Base-by-base conservation (phyloP, 2,888 invertebrate genomes). In the Neoascia interrupta region DNA sequence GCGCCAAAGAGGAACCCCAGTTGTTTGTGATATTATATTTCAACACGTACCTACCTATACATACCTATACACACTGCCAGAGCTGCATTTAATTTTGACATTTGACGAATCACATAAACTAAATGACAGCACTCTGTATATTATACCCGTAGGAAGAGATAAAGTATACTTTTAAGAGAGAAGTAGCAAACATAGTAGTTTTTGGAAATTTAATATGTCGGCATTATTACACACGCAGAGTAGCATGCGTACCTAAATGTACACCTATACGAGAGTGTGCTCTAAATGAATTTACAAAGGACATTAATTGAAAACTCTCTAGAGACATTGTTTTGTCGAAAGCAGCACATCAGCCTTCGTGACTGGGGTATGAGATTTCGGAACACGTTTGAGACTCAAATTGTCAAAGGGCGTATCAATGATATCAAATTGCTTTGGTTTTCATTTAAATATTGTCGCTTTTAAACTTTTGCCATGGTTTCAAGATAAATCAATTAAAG, bases 1-100 rank as follows among this genome's bases (percentile, higher is more conserved):
- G 37, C 45, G 69, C 34, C 45, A 64, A 64, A 41, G 64, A 64
- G 70, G 51, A 51, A 70, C 45, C 45, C 36, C 53, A 26, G 56
- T 34, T 56, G 56, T 54, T 54, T 76, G 76, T 60, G 64, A 70
- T 63, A 36, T 15, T 49, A 70, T 75, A 58, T 28, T n/a, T n/a
- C n/a, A n/a, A n/a, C n/a, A n/a, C 45, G 19, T 63, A 5, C 47
- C 21, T 13, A 31, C 68, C 11, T 45, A 45, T 37, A 19, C 36
- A 41, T 28, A 51, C 31, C 31, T n/a, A 31, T 21, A 31, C 28
- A 28, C 11, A 26, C n/a, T n/a, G n/a, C n/a, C n/a, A n/a, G n/a
- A 19, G 4, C n/a, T 5, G 2, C 6, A 54, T 37, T 49, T 37
- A 53, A 34, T 51, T 64, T 15, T 64, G 53, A 53, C 53, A 53